phyloP scores from a whole-genome alignment of 2,797 vertebrate species.

The Columba guinea region DNA sequence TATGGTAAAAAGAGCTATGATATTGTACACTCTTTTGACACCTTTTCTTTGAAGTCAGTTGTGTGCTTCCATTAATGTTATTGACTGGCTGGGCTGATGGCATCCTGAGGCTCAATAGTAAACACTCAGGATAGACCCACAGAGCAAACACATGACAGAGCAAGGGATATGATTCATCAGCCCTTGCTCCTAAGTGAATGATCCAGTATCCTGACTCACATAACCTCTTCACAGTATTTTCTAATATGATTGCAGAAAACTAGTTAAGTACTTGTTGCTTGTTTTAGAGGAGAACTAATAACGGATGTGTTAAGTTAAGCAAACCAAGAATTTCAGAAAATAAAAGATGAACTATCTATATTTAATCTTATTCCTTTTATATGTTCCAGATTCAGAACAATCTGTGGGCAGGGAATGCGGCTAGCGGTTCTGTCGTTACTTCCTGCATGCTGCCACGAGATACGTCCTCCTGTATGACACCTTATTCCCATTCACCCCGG shows the following conservation, averaged over 20 bases:
- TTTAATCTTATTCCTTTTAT: constrained; percentile 70
- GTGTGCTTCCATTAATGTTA: neutral
- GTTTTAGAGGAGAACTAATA: neutral
- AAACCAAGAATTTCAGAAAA: constrained; percentile 21
- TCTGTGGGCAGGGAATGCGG: constrained; percentile 89
- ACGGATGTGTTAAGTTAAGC: neutral
- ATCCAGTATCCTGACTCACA: neutral
- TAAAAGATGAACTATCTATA: constrained; percentile 11
- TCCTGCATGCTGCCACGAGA: constrained; percentile 97
- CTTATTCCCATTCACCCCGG: constrained; percentile 91
- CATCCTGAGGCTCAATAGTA: neutral
- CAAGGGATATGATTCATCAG: neutral
- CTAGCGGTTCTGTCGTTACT: constrained; percentile 89
- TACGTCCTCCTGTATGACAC: constrained; percentile 93
- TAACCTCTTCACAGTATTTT: neutral
- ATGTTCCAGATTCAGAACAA: constrained; percentile 94
- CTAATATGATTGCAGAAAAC: neutral
- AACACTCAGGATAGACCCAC: neutral
- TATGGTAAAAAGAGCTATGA: neutral
- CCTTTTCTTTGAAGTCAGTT: neutral
- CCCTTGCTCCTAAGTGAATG: neutral
- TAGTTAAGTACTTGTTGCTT: neutral
- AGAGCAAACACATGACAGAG: neutral
- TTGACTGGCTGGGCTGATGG: neutral
- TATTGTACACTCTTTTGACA: neutral